Conservation (phyloP, 2,113 vertebrate genomes). For the Grammomys dolichurus region DNA sequence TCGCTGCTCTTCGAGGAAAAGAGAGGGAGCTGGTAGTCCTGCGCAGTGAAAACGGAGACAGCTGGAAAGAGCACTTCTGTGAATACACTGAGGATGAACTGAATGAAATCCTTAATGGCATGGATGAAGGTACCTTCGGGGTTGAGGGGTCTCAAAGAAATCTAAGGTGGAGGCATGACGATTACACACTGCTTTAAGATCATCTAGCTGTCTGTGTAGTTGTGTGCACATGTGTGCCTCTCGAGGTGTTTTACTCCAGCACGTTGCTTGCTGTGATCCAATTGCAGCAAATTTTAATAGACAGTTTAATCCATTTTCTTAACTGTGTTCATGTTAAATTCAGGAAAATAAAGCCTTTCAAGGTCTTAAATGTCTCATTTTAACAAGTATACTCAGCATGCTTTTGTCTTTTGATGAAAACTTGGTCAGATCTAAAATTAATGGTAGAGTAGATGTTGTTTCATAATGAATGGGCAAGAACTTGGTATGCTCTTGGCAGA, state of each 20-base stretch:
- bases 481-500: not conserved
- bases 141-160: not conserved
- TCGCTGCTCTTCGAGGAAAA: slow-evolving; percentile 96
- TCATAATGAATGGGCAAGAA: not conserved
- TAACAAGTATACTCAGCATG: not conserved
- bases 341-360: not conserved
- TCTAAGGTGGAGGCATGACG: not conserved
- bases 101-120: slow-evolving; percentile 97
- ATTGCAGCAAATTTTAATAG: too few species aligned
- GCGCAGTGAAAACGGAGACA: slow-evolving; percentile 97
- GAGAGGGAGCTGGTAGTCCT: slow-evolving; percentile 98
- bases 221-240: not conserved
- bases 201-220: too few species aligned
- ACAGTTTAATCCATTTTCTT: not conserved
- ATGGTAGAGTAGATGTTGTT: not conserved
- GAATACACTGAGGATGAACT: slow-evolving; percentile 97
- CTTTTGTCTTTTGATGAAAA: not conserved
- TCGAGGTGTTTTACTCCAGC: not conserved
- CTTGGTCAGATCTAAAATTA: not conserved
- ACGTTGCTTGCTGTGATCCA: not conserved
- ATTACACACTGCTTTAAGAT: not conserved
- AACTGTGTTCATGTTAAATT: not conserved
- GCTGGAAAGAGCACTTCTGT: slow-evolving; percentile 98
- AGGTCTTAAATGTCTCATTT: not conserved
- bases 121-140: slow-evolving; percentile 94